phyloP scores from a whole-genome alignment of 2,113 vertebrate genomes.

The Struthidea cinerea region DNA sequence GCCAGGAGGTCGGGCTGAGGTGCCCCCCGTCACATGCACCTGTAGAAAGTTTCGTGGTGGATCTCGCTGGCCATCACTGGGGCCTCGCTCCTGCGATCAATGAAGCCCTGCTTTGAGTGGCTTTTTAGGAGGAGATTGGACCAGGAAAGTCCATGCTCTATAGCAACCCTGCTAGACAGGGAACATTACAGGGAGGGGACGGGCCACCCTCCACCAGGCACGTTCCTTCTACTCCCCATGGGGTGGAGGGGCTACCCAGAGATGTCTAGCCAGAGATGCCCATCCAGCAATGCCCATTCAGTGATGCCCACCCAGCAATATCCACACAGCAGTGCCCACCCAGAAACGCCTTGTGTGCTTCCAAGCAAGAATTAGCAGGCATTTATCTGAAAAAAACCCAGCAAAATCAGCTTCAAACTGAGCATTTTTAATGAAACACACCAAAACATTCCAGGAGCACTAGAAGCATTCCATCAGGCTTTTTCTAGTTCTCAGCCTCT shows the following conservation, averaged over 20 bases:
- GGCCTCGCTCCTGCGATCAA: accelerated
- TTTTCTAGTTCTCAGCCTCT: neutral
- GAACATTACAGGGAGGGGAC: neutral
- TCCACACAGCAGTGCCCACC: neutral
- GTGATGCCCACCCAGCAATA: neutral
- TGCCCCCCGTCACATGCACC: too few species aligned
- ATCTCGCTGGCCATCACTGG: neutral
- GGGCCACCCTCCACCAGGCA: neutral
- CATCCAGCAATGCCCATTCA: neutral
- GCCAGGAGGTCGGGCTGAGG: neutral
- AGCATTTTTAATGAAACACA: neutral
- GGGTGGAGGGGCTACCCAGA: neutral
- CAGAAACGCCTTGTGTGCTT: neutral
- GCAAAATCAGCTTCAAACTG: neutral
- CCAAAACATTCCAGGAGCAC: neutral
- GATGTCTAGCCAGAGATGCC: too few species aligned
- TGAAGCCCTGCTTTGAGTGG: neutral
- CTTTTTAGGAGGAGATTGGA: neutral
- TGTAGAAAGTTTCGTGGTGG: neutral
- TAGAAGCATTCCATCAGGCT: neutral
- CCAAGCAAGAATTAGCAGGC: neutral
- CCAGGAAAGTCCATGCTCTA: too few species aligned
- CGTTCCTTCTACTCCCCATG: neutral
- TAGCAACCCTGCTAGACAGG: neutral
- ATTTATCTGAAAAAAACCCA: neutral